Percentiles rank a stretch among this genome's conserved stretches.
phyloP scores from a whole-genome alignment of 2,113 vertebrate species.

The human (Homo sapiens) region DNA sequence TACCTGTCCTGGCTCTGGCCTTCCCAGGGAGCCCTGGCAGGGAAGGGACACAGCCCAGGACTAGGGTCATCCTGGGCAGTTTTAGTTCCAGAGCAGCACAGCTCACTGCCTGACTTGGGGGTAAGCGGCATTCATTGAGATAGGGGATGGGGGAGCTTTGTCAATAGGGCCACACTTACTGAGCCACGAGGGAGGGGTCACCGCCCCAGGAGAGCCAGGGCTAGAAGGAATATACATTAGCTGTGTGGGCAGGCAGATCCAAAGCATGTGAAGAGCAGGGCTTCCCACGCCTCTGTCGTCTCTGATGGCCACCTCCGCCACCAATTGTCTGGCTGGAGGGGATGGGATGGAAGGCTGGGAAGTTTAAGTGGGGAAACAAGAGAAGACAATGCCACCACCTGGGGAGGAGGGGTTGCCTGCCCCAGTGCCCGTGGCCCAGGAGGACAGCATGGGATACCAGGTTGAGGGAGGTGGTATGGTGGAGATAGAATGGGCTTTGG shows the following conservation, averaged over 20 bases:
- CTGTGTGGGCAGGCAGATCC: not conserved
- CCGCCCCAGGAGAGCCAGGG: not conserved
- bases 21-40: not conserved
- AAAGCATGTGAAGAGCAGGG: not conserved
- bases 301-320: not conserved
- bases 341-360: not conserved
- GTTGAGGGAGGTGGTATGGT: not conserved
- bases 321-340: not conserved
- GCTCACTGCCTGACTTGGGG: accelerated
- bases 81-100: not conserved
- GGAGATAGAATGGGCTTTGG: not conserved
- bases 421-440: accelerated
- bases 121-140: not conserved
- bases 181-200: not conserved
- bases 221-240: not conserved
- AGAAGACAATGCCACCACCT: not conserved
- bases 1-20: not conserved
- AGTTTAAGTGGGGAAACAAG: not conserved
- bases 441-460: not conserved
- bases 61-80: not conserved
- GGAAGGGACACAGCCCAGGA: not conserved
- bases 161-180: not conserved
- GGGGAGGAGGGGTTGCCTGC: not conserved
- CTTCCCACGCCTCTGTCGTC: not conserved
- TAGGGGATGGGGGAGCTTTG: not conserved